phyloP scores from a whole-genome alignment of 1,140 invertebrate genomes.

The Tyrophagus putrescentiae region DNA sequence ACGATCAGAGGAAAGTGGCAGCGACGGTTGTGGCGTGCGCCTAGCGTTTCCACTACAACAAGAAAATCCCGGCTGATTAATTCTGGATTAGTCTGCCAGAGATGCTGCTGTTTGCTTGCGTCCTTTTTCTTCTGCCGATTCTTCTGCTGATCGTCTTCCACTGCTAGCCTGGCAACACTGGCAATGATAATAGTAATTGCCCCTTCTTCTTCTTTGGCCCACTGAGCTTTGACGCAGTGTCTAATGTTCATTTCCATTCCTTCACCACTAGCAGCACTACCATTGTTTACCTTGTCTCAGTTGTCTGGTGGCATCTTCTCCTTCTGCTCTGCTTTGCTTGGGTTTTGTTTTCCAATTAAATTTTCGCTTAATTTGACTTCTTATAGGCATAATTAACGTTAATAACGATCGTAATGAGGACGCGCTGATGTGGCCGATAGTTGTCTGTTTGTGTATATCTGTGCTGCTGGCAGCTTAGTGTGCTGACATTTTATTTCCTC shows the following conservation, averaged over 20 bases:
- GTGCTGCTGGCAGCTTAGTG: background rate
- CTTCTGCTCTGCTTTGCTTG: background rate
- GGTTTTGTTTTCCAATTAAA: background rate
- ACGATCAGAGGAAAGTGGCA: no score
- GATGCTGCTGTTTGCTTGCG: background rate
- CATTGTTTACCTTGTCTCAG: background rate
- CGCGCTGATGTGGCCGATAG: background rate
- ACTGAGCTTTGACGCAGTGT: background rate
- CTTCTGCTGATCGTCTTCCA: background rate
- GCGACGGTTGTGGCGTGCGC: no score
- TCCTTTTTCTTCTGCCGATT: background rate
- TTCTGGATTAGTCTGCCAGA: background rate
- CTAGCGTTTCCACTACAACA: no score
- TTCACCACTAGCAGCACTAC: no score
- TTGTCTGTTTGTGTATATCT: background rate
- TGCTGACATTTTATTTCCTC: background rate
- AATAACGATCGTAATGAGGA: background rate
- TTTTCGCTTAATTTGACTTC: background rate
- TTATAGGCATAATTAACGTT: conserved; percentile 6
- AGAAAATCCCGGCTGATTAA: background rate
- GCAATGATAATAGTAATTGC: conserved; percentile 4
- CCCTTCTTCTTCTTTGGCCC: conserved; percentile 1
- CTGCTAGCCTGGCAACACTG: background rate
- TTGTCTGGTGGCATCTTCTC: background rate
- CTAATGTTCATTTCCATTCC: background rate